Conservation (phyloP, 2,888 invertebrate genomes). For the Eristalinus sepulchralis region DNA sequence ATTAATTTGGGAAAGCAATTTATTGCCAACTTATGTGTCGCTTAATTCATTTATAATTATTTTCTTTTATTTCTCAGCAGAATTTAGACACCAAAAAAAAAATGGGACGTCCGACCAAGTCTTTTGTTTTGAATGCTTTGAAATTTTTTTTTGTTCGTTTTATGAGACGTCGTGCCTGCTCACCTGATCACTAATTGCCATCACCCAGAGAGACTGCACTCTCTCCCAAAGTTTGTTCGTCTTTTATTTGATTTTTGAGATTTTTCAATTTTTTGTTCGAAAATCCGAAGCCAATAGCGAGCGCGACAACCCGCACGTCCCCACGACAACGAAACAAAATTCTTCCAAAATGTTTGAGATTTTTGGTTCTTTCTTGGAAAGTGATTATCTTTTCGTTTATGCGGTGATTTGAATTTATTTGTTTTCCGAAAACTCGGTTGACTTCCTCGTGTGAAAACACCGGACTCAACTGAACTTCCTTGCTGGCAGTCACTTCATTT, state of each 20-base stretch:
- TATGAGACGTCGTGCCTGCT: slow-evolving; percentile 16
- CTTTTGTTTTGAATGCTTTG: slow-evolving; percentile 24
- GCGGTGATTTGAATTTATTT: slow-evolving; percentile 5
- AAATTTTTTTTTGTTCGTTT: neutral
- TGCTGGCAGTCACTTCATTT: slow-evolving; percentile 51
- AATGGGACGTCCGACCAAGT: slow-evolving; percentile 19
- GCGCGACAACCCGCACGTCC: neutral
- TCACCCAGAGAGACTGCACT: slow-evolving; percentile 12
- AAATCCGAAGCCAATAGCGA: slow-evolving; percentile 1
- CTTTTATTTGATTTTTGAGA: neutral
- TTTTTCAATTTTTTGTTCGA: slow-evolving; percentile 4
- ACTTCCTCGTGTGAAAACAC: slow-evolving; percentile 66
- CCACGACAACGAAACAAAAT: slow-evolving; percentile 56
- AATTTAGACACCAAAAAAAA: slow-evolving; percentile 7
- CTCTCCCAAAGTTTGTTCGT: neutral
- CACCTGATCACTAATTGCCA: slow-evolving; percentile 68
- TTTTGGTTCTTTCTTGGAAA: neutral
- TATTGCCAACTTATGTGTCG: slow-evolving; percentile 55
- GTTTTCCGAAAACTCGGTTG: slow-evolving; percentile 26
- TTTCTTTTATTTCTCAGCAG: slow-evolving; percentile 3
- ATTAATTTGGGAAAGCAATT: slow-evolving; percentile 53
- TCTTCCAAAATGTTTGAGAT: neutral
- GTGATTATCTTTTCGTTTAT: slow-evolving; percentile 47
- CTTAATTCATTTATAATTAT: slow-evolving; percentile 38
- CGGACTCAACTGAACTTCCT: slow-evolving; percentile 66